These are phyloP conservation scores for Halocynthia roretzi DNA, from an alignment of 23 tunicate species.

Conservation along the genomic window DNA sequence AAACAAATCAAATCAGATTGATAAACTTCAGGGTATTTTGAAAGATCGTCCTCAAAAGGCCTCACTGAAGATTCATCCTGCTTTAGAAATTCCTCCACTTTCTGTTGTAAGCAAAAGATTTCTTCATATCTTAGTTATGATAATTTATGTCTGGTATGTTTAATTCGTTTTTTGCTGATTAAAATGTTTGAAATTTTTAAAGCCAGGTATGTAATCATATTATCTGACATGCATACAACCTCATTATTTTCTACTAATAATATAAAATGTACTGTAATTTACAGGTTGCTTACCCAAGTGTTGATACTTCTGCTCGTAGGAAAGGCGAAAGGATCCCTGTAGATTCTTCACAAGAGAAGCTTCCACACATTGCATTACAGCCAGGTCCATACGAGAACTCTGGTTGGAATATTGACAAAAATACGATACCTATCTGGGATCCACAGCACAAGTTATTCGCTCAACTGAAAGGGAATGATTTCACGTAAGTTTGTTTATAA, in stretches of 20 bases:
- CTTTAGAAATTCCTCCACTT: conserved; percentile 49
- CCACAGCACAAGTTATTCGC: conserved; percentile 38
- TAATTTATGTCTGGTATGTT: background rate
- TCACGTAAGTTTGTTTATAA: conserved; percentile 37
- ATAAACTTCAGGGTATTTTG: conserved; percentile 38
- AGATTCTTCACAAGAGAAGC: conserved; percentile 27
- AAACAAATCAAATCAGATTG: conserved; percentile 58
- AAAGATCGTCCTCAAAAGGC: conserved; percentile 63
- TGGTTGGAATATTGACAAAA: conserved; percentile 54
- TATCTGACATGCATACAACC: too few species aligned
- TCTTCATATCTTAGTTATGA: background rate
- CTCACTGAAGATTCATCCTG: conserved; percentile 38
- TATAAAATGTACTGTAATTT: too few species aligned
- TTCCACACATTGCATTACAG: conserved; percentile 32
- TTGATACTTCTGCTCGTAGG: conserved; percentile 49
- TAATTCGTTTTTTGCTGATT: background rate
- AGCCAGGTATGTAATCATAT: background rate
- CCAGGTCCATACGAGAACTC: conserved; percentile 65
- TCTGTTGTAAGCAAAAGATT: conserved; percentile 40
- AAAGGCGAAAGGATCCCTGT: conserved; percentile 44
- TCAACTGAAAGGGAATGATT: conserved; percentile 50
- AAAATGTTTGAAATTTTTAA: background rate
- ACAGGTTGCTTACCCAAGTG: conserved; percentile 65
- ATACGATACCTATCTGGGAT: conserved; percentile 60
- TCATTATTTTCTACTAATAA: too few species aligned